phyloP scores from a whole-genome alignment of 2,113 vertebrate species.

The Pitta sordida region DNA sequence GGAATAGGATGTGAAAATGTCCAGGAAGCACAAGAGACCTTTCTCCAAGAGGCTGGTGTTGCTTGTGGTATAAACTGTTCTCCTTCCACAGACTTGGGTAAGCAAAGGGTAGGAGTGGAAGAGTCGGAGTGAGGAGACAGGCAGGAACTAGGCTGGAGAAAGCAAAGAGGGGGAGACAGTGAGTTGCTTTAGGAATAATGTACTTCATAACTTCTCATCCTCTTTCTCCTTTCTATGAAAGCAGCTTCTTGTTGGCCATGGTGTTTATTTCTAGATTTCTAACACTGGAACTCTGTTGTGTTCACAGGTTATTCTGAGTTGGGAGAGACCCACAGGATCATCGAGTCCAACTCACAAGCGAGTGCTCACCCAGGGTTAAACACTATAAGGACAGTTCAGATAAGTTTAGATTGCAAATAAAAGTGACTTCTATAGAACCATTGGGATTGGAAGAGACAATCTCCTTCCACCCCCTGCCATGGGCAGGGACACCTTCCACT shows the following conservation, averaged over 20 bases:
- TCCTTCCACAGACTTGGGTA: neutral
- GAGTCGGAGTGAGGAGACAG: neutral
- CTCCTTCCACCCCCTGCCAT: neutral
- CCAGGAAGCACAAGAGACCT: neutral
- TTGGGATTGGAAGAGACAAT: neutral
- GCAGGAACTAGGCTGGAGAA: neutral
- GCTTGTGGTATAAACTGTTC: neutral
- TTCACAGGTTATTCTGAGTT: too few relatives aligned
- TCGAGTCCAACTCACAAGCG: too few relatives aligned
- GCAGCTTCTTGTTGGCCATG: neutral
- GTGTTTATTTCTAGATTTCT: neutral
- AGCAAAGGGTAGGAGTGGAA: neutral
- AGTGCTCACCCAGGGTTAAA: too few relatives aligned
- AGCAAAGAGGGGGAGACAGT: neutral
- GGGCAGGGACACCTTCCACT: neutral
- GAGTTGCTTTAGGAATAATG: neutral
- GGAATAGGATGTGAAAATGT: neutral
- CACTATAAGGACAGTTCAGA: neutral
- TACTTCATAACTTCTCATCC: neutral
- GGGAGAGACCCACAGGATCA: too few relatives aligned
- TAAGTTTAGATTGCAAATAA: neutral
- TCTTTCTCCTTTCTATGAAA: neutral
- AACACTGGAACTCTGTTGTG: neutral
- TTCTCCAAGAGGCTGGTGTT: neutral
- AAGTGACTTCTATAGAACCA: neutral